These are phyloP conservation scores for Bradypus variegatus DNA, from an alignment of 2,797 vertebrate species.

Conservation along the genomic window DNA sequence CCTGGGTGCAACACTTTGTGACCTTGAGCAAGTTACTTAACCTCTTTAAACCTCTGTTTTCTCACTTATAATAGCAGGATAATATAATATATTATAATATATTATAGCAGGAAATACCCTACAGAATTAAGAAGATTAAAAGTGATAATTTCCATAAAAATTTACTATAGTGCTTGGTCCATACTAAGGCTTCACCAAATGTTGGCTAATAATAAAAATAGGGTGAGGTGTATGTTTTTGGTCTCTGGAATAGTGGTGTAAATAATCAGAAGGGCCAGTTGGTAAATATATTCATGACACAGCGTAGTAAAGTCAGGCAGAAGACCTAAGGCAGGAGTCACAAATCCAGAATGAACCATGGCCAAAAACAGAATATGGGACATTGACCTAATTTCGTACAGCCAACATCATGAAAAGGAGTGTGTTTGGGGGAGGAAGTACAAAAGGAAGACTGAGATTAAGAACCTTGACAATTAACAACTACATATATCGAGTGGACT, in stretches of 20 bases:
- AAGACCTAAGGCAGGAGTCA: not conserved
- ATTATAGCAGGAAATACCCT: not conserved
- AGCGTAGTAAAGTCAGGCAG: not conserved
- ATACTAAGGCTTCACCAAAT: not conserved
- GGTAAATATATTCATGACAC: not conserved
- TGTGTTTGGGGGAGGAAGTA: not conserved
- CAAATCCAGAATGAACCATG: not conserved
- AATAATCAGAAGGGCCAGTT: not conserved
- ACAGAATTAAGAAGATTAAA: constrained; percentile 5
- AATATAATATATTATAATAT: too few species aligned
- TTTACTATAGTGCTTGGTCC: not conserved
- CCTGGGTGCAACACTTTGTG: not conserved
- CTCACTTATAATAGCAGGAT: not conserved
- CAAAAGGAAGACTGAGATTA: not conserved
- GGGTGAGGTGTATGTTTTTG: not conserved
- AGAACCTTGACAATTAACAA: not conserved
- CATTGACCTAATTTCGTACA: not conserved
- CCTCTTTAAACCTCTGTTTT: not conserved
- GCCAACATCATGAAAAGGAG: not conserved
- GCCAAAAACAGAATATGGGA: not conserved
- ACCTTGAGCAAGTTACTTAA: not conserved
- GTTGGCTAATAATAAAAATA: not conserved
- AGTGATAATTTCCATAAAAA: constrained; percentile 3
- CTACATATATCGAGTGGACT: not conserved
- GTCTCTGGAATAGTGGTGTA: not conserved